A percentile compares a stretch with the other conserved stretches of the same genome.
Evolutionary conservation across 2,113 vertebrate species (phyloP).

Genomic region (Urocynchramus pylzowi): DNA sequence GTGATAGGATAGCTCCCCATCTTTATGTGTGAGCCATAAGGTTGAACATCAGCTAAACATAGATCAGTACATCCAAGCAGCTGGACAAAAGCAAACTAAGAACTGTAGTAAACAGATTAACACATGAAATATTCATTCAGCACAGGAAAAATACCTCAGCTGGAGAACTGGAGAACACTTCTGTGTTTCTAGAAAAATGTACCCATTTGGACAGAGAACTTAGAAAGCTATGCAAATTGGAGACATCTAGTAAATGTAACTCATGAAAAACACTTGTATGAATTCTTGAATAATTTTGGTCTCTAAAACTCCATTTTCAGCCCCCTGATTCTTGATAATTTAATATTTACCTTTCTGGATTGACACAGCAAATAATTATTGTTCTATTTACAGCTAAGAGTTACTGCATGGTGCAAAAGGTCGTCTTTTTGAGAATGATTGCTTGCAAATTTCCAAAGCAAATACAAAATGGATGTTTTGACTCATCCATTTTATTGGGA

Average conservation of each 20-base stretch:
- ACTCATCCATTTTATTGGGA: not conserved
- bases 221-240: not conserved
- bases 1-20: fast-evolving
- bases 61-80: not conserved
- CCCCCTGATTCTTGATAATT: not conserved
- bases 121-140: not conserved
- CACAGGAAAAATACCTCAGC: not conserved
- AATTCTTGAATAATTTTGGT: not conserved
- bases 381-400: not conserved
- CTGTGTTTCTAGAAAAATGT: not conserved
- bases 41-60: not conserved
- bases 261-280: not conserved
- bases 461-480: not conserved
- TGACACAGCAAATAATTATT: not conserved
- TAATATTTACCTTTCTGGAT: not conserved
- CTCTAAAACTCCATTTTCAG: not conserved
- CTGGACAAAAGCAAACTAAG: not conserved
- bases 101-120: not conserved
- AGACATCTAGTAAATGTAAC: not conserved
- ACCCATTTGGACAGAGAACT: not conserved
- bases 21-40: not conserved
- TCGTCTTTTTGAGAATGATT: not conserved
- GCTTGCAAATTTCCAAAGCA: not conserved
- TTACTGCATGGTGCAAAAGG: not conserved
- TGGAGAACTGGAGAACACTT: not conserved